Evolutionary conservation across 2,113 vertebrate species (phyloP).

Genomic region (Malaclemys terrapin): DNA sequence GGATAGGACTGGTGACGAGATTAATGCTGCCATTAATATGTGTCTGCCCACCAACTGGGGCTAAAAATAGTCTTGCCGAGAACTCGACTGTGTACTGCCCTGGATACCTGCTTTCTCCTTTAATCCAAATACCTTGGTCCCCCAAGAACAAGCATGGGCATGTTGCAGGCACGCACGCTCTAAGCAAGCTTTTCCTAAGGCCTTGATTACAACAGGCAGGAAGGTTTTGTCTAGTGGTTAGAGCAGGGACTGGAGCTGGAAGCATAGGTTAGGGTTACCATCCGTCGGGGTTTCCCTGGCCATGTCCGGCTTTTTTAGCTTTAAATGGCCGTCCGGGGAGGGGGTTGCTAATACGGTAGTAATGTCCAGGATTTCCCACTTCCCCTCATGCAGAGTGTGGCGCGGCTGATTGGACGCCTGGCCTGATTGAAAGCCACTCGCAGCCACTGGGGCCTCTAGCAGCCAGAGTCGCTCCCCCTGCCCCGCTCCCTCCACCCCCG

Average conservation of each 20-base stretch:
- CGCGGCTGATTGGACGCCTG: too few species aligned
- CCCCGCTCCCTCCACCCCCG: too few species aligned
- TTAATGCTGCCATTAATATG: not conserved
- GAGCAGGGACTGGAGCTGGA: not conserved
- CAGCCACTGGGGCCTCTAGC: too few species aligned
- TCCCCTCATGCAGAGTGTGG: too few species aligned
- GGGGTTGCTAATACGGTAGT: too few species aligned
- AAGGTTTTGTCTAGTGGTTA: not conserved
- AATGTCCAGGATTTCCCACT: too few species aligned
- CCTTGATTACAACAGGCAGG: rapidly evolving
- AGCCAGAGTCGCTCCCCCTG: too few species aligned
- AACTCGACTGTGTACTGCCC: rapidly evolving
- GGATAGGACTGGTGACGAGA: not conserved
- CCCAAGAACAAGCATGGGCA: rapidly evolving
- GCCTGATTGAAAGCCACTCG: too few species aligned
- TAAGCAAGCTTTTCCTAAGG: rapidly evolving
- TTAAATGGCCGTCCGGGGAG: too few species aligned
- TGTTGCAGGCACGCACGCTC: not conserved
- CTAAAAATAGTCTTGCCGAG: constrained; percentile 13
- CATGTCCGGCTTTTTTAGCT: too few species aligned
- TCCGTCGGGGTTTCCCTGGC: too few species aligned
- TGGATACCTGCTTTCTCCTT: rapidly evolving
- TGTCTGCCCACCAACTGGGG: not conserved
- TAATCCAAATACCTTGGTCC: rapidly evolving
- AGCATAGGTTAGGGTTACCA: not conserved